A percentile compares a stretch with the other conserved stretches of the same genome.
phyloP scores from a whole-genome alignment of 2,113 vertebrate genomes.

The Leucoraja erinaceus region DNA sequence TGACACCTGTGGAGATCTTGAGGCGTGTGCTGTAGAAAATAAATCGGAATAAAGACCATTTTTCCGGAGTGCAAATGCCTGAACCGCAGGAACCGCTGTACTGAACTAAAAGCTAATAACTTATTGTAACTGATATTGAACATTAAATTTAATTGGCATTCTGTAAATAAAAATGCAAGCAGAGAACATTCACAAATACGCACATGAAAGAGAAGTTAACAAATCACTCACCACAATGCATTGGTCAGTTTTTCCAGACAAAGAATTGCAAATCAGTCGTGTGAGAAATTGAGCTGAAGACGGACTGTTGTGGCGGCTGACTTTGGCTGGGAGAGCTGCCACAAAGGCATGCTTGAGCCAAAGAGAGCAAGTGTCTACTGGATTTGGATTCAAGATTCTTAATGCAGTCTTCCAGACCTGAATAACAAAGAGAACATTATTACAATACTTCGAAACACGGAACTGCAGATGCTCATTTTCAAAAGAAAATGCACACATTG shows the following conservation, averaged over 20 bases:
- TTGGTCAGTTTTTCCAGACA: conserved; percentile 24
- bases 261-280: conserved; percentile 33
- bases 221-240: conserved; percentile 39
- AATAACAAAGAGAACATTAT: conserved; percentile 1
- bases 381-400: conserved; percentile 38
- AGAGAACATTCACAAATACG: not conserved
- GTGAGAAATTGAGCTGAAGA: conserved; percentile 39
- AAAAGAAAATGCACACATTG: too few species aligned
- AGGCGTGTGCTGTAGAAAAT: too few species aligned
- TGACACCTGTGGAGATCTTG: too few species aligned
- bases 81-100: too few species aligned
- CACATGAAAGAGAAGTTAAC: not conserved
- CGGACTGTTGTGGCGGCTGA: conserved; percentile 41
- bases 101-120: not conserved
- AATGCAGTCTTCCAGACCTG: conserved; percentile 40
- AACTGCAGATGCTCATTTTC: too few species aligned
- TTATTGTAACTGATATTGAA: not conserved
- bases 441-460: too few species aligned
- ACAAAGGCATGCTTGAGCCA: conserved; percentile 40
- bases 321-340: conserved; percentile 39
- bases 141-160: not conserved
- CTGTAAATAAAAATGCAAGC: not conserved
- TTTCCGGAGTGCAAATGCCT: too few species aligned
- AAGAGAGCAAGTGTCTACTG: conserved; percentile 38
- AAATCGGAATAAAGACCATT: too few species aligned